Conservation (phyloP, 2,888 invertebrate genomes). For the Coremacera marginata region DNA sequence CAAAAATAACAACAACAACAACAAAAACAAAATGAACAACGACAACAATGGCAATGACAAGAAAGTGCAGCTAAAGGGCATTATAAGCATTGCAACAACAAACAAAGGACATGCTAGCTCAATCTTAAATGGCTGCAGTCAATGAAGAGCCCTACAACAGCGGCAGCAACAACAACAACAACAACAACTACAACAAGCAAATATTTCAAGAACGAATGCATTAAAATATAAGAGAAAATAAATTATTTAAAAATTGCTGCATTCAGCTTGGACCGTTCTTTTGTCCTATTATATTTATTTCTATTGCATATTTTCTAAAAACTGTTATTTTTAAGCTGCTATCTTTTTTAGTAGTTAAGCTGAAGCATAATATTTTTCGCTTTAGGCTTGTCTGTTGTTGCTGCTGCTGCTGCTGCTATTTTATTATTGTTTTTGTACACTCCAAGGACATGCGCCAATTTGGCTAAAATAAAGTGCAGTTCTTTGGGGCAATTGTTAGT, state of each 20-base stretch:
- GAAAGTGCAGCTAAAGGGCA: neutral
- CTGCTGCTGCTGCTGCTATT: slow-evolving; percentile 6
- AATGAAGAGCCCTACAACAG: neutral
- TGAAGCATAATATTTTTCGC: neutral
- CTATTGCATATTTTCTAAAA: neutral
- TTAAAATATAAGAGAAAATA: slow-evolving; percentile 26
- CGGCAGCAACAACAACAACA: neutral
- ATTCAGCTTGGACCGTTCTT: neutral
- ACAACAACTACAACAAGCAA: no score
- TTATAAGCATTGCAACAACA: no score
- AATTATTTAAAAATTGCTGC: slow-evolving; percentile 31
- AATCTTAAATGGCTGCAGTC: neutral
- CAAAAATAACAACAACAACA: neutral
- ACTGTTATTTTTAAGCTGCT: neutral
- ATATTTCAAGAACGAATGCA: slow-evolving; percentile 12
- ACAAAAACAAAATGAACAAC: neutral
- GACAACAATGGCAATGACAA: neutral
- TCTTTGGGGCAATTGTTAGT: slow-evolving; percentile 4
- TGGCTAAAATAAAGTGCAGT: slow-evolving; percentile 11
- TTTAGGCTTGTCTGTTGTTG: neutral
- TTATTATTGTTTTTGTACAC: neutral
- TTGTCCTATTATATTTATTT: neutral
- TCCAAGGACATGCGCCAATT: slow-evolving; percentile 31
- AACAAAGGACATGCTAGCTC: neutral
- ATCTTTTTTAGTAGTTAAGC: neutral